Evolutionary conservation across 1,140 invertebrate genomes (phyloP).

Genomic region (Leptinotarsa undecemlineata): DNA sequence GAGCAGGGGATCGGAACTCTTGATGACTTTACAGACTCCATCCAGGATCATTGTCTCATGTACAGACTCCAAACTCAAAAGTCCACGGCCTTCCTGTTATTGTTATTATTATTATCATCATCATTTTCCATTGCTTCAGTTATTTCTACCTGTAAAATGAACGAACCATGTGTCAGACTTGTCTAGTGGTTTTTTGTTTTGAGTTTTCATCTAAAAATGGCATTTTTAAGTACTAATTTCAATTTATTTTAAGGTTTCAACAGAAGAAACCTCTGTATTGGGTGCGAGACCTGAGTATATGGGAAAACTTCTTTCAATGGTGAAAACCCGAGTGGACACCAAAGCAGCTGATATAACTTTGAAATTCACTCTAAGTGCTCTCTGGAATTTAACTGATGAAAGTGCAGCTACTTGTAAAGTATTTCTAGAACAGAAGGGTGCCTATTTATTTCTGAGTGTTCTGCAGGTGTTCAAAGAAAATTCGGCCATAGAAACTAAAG

Average conservation of each 20-base stretch:
- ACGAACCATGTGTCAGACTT: too few species aligned
- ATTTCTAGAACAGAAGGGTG: constrained; percentile 73
- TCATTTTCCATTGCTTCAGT: too few species aligned
- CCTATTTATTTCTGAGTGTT: constrained; percentile 71
- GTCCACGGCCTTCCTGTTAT: too few species aligned
- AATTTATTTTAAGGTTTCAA: constrained; percentile 56
- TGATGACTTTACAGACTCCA: too few species aligned
- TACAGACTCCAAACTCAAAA: too few species aligned
- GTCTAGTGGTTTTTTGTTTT: too few species aligned
- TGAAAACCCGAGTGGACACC: constrained; percentile 66
- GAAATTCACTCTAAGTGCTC: constrained; percentile 79
- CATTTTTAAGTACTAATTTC: too few species aligned
- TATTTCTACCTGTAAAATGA: too few species aligned
- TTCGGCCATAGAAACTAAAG: constrained; percentile 77
- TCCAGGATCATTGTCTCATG: too few species aligned
- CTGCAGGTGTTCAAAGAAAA: constrained; percentile 67
- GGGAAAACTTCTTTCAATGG: constrained; percentile 73
- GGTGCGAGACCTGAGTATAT: constrained; percentile 74
- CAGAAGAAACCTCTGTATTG: constrained; percentile 72
- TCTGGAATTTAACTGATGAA: constrained; percentile 85
- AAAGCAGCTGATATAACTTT: constrained; percentile 73
- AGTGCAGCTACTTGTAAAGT: constrained; percentile 74
- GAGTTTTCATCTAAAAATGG: too few species aligned
- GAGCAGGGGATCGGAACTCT: too few species aligned
- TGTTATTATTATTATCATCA: too few species aligned